phyloP scores from a whole-genome alignment of 35 echinoderm and acorn worm species.

The Eucidaris tribuloides region DNA sequence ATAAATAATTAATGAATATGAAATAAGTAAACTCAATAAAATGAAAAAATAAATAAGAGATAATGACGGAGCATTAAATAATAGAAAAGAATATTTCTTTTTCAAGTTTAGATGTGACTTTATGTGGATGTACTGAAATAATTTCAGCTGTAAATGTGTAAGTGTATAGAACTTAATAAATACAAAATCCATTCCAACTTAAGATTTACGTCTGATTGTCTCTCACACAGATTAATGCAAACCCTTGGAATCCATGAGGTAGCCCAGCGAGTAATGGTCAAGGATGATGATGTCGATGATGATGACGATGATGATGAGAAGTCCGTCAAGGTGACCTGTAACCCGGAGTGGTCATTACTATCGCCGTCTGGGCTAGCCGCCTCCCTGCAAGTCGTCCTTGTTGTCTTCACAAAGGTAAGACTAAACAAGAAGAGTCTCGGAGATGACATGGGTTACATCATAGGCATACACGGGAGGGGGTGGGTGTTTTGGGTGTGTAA shows the following conservation, averaged over 20 bases:
- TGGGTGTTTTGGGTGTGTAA: too few relatives aligned
- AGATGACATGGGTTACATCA: too few relatives aligned
- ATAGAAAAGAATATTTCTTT: too few relatives aligned
- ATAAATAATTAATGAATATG: too few relatives aligned
- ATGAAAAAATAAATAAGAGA: too few relatives aligned
- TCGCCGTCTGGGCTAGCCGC: constrained; percentile 86
- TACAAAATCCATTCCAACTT: neutral
- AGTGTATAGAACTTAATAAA: neutral
- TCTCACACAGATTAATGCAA: constrained; percentile 56
- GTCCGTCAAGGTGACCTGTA: constrained; percentile 14
- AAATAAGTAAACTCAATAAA: too few relatives aligned
- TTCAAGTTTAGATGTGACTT: too few relatives aligned
- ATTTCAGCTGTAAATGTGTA: neutral
- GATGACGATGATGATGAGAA: constrained; percentile 4
- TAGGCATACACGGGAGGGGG: too few relatives aligned
- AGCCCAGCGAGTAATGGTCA: constrained; percentile 5
- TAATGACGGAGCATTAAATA: too few relatives aligned
- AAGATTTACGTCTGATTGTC: neutral
- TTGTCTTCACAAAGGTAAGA: constrained; percentile 87
- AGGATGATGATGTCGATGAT: constrained; percentile 50
- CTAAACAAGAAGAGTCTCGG: too few relatives aligned
- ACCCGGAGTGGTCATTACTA: constrained; percentile 79
- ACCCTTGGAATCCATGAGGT: constrained; percentile 56
- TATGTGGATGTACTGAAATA: too few relatives aligned
- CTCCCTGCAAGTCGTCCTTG: constrained; percentile 64